Base-by-base conservation (phyloP, 1,140 invertebrate genomes). In the Melitaea cinxia region DNA sequence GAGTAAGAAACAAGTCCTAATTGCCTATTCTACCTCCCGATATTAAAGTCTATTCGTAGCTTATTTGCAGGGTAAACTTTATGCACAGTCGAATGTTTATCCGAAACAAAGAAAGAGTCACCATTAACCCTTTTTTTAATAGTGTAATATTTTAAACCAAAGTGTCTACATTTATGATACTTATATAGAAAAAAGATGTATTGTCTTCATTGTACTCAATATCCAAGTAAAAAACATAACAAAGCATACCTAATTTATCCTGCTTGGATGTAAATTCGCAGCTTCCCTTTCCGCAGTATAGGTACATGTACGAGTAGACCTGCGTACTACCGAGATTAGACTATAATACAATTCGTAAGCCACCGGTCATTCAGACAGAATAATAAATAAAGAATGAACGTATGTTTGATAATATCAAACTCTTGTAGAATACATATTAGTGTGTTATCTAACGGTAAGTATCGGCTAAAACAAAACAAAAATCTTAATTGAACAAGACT, bases 261-360 rank as follows among this genome's bases (percentile, higher is more conserved):
- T 75, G 58, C 49, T 65, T 45, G 59, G 73, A 78, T 72, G 72
- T 65, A 71, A 82, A 84, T 84, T 73, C 68, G 68, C 70, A 52
- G 72, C 62, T 79, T 85, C 74, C 73, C 70, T 69, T 80, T 81
- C 76, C 80, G 78, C 75, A 78, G 76, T 78, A 63, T 72, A n/a
- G n/a, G n/a, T n/a, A n/a, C n/a, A n/a, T n/a, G n/a, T n/a, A n/a
- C n/a, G n/a, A n/a, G n/a, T n/a, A 72, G 53, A 35, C 39, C 14
- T 14, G 61, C 54, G 53, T 54, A 54, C 37, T 42, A 42, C 42
- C n/a, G 42, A 47, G 17, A 21, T 19, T 47, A 47, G 42, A 47
- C 30, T 4, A 9, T 42, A 7, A 23, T 23, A 47, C 42, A 47
- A 47, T n/a, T 1, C 19, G 24, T 56, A 54, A 39, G 26, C 26